Base-by-base conservation (phyloP, 2,888 invertebrate species). In the Lycocerus yunnanus region DNA sequence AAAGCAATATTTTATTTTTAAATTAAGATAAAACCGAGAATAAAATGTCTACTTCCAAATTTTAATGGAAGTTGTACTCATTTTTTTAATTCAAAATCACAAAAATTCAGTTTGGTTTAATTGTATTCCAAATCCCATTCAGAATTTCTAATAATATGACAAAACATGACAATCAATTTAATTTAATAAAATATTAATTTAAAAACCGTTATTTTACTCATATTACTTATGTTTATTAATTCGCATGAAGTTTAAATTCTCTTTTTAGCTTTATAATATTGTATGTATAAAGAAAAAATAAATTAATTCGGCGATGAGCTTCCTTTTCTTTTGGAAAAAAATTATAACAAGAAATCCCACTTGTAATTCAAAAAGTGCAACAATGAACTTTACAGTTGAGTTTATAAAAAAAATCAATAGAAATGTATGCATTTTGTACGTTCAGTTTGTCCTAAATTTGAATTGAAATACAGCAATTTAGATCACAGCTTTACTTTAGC, bases 1-100 rank as follows among this genome's bases (percentile, higher is more conserved):
- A 79, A 79, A 80, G n/a, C n/a, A 6, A 43, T 6, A n/a, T 43
- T 43, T 43, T 18, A 18, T 18, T 18, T 18, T 18, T 18, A 18
- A 21, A 1, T 21, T 21, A 6, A 1, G 9, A 6, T 21, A 43
- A n/a, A 43, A n/a, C n/a, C n/a, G 2, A n/a, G 4, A 13, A 13
- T 13, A 13, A 27, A 13, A 43, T n/a, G n/a, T 43, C 6, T 43
- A n/a, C 1, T 43, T 43, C 6, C n/a, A n/a, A 43, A 43, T 43
- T 43, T 43, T 43, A 43, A n/a, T 43, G 43, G 13, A 43, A 13
- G 5, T 6, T 43, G 43, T 43, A 43, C 43, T 43, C 43, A n/a
- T n/a, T 43, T 43, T 2, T n/a, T 8, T 43, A 43, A 43, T 13
- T 27, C 13, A 11, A 27, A 43, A 43, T 43, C 5, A 13, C 27